Conservation (phyloP, 2,797 vertebrate species). For the Lepilemur ruficaudatus region DNA sequence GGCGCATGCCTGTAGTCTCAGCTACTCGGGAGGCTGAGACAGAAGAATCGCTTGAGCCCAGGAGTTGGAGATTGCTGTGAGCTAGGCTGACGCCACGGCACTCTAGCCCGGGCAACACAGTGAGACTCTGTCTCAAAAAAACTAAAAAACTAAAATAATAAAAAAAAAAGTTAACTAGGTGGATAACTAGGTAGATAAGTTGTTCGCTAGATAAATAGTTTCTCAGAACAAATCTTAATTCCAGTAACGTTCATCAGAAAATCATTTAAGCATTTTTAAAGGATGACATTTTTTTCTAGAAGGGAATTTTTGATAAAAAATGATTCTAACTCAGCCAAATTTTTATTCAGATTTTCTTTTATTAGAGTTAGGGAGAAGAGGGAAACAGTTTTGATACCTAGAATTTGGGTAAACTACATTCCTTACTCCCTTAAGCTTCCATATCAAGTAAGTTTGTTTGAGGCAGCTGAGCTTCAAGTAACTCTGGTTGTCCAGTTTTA, state of each 20-base stretch:
- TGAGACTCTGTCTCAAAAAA: no score
- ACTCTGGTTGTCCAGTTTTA: background rate
- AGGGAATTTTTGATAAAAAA: background rate
- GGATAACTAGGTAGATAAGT: background rate
- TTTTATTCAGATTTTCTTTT: slow-evolving; percentile 17
- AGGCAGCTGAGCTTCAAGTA: background rate
- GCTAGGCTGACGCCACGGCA: no score
- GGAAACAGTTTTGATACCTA: background rate
- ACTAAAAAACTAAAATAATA: no score
- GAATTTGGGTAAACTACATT: background rate
- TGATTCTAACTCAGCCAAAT: background rate
- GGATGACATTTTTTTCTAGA: background rate
- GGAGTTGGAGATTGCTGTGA: no score
- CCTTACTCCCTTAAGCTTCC: background rate
- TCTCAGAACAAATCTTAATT: slow-evolving; percentile 29
- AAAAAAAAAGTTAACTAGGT: background rate
- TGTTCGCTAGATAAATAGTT: background rate
- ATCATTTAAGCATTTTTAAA: background rate
- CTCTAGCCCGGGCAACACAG: no score
- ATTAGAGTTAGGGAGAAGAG: background rate
- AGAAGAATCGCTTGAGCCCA: no score
- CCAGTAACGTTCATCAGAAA: background rate
- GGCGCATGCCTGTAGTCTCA: no score
- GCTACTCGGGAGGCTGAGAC: no score
- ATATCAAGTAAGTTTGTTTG: background rate